Conservation (phyloP, 1,140 invertebrate genomes). For the Zaprionus kolodkinae region DNA sequence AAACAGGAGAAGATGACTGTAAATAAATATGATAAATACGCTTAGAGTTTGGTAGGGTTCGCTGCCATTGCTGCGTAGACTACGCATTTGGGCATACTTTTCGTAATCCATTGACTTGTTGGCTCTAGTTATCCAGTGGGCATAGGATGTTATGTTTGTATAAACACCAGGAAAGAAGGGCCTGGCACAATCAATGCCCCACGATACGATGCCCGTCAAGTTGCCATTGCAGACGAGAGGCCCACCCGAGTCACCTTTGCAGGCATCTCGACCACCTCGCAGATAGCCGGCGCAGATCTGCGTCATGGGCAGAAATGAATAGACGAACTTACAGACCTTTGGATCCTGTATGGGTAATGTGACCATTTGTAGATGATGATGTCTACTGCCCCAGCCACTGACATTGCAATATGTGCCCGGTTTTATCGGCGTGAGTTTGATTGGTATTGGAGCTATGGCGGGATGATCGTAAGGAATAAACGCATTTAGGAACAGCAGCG, state of each 20-base stretch:
- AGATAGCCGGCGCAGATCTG: constrained; percentile 71
- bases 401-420: constrained; percentile 49
- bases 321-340: constrained; percentile 41
- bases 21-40: neutral
- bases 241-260: constrained; percentile 54
- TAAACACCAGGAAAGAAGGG: constrained; percentile 85
- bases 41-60: neutral
- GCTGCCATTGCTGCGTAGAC: neutral
- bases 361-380: constrained; percentile 32
- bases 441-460: neutral
- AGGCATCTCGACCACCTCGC: constrained; percentile 64
- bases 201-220: constrained; percentile 86
- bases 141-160: constrained; percentile 43
- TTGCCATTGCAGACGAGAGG: constrained; percentile 34
- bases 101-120: constrained; percentile 17
- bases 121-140: neutral
- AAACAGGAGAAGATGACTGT: neutral
- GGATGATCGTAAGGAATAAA: constrained; percentile 22
- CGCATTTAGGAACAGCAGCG: constrained; percentile 54
- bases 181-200: constrained; percentile 61
- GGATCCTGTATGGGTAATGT: constrained; percentile 46
- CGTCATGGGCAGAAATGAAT: constrained; percentile 35
- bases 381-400: constrained; percentile 59
- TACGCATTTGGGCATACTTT: neutral
- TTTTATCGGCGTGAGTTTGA: neutral